Evolutionary conservation across 1,140 invertebrate species (phyloP).

Genomic region (Protaetia brevitarsis): DNA sequence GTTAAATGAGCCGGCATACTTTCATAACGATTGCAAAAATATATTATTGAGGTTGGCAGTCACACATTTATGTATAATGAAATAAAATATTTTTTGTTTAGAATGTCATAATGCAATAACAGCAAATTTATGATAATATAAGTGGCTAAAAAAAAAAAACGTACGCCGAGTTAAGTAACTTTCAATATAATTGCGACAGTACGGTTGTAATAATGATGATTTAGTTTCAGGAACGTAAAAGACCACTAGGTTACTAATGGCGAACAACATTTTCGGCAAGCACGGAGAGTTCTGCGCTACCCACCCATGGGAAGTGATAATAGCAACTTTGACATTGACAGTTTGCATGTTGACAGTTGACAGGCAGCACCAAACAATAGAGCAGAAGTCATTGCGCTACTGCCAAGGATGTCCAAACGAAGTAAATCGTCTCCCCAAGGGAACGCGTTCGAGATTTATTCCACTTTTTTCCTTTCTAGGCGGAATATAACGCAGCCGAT

Average conservation of each 20-base stretch:
- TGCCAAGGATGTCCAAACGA: slow-evolving; percentile 52
- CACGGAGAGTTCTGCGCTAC: slow-evolving; percentile 89
- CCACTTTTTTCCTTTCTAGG: slow-evolving; percentile 17
- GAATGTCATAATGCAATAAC: too few species aligned
- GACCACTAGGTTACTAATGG: slow-evolving; percentile 7
- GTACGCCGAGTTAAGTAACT: too few species aligned
- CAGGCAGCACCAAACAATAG: slow-evolving; percentile 44
- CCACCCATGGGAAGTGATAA: slow-evolving; percentile 93
- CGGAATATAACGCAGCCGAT: slow-evolving; percentile 78
- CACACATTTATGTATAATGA: too few species aligned
- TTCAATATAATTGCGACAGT: too few species aligned
- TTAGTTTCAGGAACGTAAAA: background rate
- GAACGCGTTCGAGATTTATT: background rate
- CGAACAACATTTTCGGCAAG: slow-evolving; percentile 66
- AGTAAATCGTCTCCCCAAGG: slow-evolving; percentile 38
- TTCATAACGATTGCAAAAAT: too few species aligned
- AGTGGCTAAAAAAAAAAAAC: too few species aligned
- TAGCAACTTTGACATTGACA: slow-evolving; percentile 80
- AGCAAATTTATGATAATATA: too few species aligned
- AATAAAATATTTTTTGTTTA: too few species aligned
- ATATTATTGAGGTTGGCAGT: too few species aligned
- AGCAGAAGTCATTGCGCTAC: slow-evolving; percentile 38
- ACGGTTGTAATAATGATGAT: too few species aligned
- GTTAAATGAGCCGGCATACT: too few species aligned
- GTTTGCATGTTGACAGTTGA: slow-evolving; percentile 84